Evolutionary conservation across 2,888 invertebrate species (phyloP).

Genomic region (Cryptophagus acutangulus): DNA sequence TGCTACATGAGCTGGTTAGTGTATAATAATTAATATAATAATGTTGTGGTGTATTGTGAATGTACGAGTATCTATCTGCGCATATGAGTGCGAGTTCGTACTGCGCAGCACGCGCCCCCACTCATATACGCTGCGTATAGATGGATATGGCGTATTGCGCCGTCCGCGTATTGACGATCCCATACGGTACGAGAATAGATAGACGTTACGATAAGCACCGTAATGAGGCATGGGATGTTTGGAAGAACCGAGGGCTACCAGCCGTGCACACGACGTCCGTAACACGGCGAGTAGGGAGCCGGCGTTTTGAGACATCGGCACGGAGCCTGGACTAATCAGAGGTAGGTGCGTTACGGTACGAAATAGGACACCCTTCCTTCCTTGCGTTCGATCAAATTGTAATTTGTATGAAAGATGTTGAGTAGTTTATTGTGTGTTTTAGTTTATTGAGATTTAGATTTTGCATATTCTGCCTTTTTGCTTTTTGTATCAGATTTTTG

Average conservation of each 20-base stretch:
- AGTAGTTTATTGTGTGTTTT: no score
- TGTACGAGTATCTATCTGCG: no score
- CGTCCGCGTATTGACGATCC: no score
- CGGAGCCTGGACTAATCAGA: slow-evolving; percentile 23
- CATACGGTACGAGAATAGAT: no score
- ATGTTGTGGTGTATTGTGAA: no score
- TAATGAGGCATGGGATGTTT: slow-evolving; percentile 11
- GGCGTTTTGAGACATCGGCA: slow-evolving; percentile 26
- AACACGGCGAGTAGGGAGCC: slow-evolving; percentile 29
- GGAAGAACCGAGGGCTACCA: slow-evolving; percentile 31
- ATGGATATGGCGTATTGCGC: no score
- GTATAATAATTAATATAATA: slow-evolving; percentile 3
- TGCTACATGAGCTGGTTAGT: background rate
- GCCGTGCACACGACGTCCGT: slow-evolving; percentile 40
- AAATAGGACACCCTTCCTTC: background rate
- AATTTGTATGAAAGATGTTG: background rate
- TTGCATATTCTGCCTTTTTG: no score
- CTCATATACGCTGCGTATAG: no score
- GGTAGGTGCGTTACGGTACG: slow-evolving; percentile 1
- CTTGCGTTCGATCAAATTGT: background rate
- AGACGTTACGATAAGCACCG: background rate
- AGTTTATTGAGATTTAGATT: no score
- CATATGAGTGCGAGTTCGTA: no score
- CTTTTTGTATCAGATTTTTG: no score
- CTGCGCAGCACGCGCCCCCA: no score